Conservation (phyloP, 2,113 vertebrate genomes). For the Cheirogaleus medius region DNA sequence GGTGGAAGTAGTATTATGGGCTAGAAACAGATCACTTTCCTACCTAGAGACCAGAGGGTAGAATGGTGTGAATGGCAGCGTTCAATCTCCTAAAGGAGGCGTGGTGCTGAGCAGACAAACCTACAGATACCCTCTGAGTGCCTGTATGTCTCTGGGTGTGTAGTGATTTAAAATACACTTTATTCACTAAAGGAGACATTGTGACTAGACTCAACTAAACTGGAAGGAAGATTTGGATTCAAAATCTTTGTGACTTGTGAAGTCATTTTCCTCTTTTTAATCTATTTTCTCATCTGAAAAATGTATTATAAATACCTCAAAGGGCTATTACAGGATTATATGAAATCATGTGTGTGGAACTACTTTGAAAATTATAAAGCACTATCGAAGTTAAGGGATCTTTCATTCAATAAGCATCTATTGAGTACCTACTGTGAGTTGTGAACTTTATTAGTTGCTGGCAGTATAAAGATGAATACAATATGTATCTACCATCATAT, state of each 20-base stretch:
- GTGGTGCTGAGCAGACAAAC: neutral
- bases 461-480: neutral
- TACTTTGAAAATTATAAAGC: slow-evolving; percentile 43
- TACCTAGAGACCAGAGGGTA: neutral
- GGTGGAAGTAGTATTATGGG: neutral
- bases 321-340: neutral
- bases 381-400: neutral
- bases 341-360: neutral
- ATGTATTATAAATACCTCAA: slow-evolving; percentile 39
- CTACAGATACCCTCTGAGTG: neutral
- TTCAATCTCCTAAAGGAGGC: neutral
- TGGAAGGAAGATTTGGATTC: slow-evolving; percentile 27
- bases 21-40: neutral
- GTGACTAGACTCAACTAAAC: neutral
- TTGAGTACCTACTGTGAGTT: neutral
- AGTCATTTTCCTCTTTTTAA: slow-evolving; percentile 29
- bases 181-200: slow-evolving; percentile 4
- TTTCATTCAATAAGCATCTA: neutral
- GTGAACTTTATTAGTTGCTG: neutral
- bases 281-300: slow-evolving; percentile 55
- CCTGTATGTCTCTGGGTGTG: neutral
- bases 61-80: neutral
- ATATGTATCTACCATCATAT: neutral
- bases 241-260: slow-evolving; percentile 32
- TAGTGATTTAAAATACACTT: neutral